Conservation (phyloP, 37 sponge, comb jelly and placozoan genomes). For the Ephydatia muelleri region DNA sequence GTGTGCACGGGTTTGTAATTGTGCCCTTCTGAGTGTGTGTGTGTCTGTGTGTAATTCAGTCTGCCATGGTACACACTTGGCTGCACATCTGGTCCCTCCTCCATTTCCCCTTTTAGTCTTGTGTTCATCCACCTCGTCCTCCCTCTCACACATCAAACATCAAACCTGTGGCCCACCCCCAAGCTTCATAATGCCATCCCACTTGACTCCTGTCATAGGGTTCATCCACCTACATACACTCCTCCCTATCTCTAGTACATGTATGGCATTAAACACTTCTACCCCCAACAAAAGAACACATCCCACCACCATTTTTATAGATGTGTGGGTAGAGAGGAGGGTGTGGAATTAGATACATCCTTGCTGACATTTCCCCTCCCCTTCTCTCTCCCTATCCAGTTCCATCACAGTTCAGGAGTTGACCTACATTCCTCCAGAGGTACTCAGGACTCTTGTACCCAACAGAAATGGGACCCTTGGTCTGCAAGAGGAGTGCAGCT, state of each 20-base stretch:
- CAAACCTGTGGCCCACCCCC: too few species aligned
- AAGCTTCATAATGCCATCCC: too few species aligned
- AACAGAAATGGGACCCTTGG: not conserved
- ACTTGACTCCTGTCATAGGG: too few species aligned
- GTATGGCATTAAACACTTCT: not conserved
- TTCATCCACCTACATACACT: not conserved
- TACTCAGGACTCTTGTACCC: slow-evolving; percentile 22
- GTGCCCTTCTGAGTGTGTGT: too few species aligned
- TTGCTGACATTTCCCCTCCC: not conserved
- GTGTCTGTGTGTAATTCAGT: too few species aligned
- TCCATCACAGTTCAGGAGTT: slow-evolving; percentile 17
- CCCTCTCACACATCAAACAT: too few species aligned
- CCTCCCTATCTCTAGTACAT: not conserved
- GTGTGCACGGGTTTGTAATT: too few species aligned
- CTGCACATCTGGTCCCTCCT: not conserved
- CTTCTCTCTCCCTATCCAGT: not conserved
- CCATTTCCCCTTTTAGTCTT: not conserved
- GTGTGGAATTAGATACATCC: not conserved
- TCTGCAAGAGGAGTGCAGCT: not conserved
- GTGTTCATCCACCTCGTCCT: not conserved
- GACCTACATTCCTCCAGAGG: slow-evolving; percentile 53
- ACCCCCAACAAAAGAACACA: not conserved
- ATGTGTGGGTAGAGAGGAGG: not conserved
- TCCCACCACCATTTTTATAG: not conserved
- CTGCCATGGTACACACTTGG: too few species aligned